Evolutionary conservation across 2,113 vertebrate genomes (phyloP).

Genomic region (Psilopogon haemacephalus): DNA sequence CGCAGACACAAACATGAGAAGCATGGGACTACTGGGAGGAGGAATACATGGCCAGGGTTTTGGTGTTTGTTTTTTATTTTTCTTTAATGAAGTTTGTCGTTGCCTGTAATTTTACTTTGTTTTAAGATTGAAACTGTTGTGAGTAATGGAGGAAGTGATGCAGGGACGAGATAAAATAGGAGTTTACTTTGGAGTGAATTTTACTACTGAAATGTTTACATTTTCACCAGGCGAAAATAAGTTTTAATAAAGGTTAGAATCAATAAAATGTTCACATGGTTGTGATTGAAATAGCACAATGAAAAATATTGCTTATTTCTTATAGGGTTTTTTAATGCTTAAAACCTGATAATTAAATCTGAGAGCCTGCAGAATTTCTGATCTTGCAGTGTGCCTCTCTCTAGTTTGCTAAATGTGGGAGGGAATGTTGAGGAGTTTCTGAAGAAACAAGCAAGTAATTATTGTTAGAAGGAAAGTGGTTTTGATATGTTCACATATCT

Average conservation of each 20-base stretch:
- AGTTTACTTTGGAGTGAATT: constrained; percentile 56
- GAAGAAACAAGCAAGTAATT: constrained; percentile 61
- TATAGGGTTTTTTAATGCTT: constrained; percentile 13
- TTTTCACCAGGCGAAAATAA: constrained; percentile 48
- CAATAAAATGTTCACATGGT: not conserved
- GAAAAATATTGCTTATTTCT: constrained; percentile 28
- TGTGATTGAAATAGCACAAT: not conserved
- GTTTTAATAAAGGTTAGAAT: constrained; percentile 29
- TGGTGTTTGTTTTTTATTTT: not conserved
- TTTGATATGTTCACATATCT: constrained; percentile 46
- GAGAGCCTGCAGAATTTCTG: constrained; percentile 12
- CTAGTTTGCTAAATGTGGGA: not conserved
- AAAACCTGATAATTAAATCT: constrained; percentile 28
- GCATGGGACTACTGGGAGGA: not conserved
- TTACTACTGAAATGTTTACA: constrained; percentile 57
- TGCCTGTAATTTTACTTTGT: constrained; percentile 38
- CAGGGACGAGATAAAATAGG: constrained; percentile 49
- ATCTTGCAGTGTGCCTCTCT: not conserved
- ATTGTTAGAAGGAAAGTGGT: constrained; percentile 64
- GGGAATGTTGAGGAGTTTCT: constrained; percentile 34
- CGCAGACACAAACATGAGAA: not conserved
- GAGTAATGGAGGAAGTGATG: constrained; percentile 56
- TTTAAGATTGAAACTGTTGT: constrained; percentile 53
- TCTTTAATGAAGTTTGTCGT: not conserved
- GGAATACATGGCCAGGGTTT: not conserved